phyloP scores from a whole-genome alignment of 2,797 vertebrate species.

The Clamator glandarius region DNA sequence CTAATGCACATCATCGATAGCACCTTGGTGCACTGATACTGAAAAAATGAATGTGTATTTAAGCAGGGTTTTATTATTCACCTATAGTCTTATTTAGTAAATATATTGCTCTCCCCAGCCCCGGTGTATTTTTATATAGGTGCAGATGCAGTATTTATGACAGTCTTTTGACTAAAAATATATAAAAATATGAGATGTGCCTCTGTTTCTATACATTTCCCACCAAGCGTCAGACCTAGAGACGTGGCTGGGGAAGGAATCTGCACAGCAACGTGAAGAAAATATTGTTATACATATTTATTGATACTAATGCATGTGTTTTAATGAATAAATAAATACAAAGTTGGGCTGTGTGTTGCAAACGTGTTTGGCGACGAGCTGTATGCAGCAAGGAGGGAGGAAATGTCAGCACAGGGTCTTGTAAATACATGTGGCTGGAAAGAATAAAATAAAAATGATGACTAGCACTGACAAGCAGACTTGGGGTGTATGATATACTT shows the following conservation, averaged over 20 bases:
- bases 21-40: not conserved
- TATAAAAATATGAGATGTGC: not conserved
- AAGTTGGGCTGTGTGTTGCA: constrained; percentile 61
- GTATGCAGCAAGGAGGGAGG: constrained; percentile 75
- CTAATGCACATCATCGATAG: not conserved
- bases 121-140: not conserved
- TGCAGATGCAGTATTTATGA: not conserved
- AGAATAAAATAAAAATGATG: constrained; percentile 87
- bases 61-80: constrained; percentile 10
- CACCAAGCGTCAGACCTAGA: not conserved
- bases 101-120: not conserved
- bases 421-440: constrained; percentile 90
- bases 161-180: not conserved
- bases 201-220: not conserved
- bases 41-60: not conserved
- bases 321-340: constrained; percentile 76
- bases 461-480: constrained; percentile 89
- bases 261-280: not conserved
- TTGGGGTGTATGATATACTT: constrained; percentile 93
- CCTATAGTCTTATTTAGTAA: not conserved
- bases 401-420: constrained; percentile 85
- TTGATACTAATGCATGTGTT: constrained; percentile 62
- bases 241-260: not conserved
- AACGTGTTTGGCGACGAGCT: constrained; percentile 70
- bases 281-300: constrained; percentile 70